A percentile compares a stretch with the other conserved stretches of the same genome.
Conservation (phyloP, 2,797 vertebrate genomes). For the Hybognathus amarus region DNA sequence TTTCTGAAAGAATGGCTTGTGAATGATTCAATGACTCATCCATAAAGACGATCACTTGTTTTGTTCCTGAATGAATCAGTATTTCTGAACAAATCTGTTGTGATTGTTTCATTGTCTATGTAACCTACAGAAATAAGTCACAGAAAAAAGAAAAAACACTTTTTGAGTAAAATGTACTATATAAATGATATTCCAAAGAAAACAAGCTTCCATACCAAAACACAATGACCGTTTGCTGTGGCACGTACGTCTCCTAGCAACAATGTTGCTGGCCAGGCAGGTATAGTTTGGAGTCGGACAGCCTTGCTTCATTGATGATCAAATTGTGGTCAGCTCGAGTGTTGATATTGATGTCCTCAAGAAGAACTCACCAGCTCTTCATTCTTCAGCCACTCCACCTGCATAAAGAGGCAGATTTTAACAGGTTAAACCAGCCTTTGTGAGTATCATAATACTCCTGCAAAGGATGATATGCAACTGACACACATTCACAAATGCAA, state of each 20-base stretch:
- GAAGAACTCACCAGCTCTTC: conserved; percentile 88
- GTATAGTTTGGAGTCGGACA: conserved; percentile 96
- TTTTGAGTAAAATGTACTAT: background rate
- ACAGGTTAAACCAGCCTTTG: conserved; percentile 6
- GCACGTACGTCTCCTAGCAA: conserved; percentile 91
- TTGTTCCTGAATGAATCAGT: conserved; percentile 3
- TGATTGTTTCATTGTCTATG: background rate
- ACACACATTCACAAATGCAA: no score
- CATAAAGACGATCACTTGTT: background rate
- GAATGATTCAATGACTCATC: background rate
- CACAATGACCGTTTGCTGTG: conserved; percentile 88
- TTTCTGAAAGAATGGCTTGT: background rate
- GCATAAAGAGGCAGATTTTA: conserved; percentile 21
- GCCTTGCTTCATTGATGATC: conserved; percentile 91
- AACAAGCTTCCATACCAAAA: conserved; percentile 81
- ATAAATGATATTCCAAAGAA: background rate
- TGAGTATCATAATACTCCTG: background rate
- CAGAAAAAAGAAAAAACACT: background rate
- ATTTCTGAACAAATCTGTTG: background rate
- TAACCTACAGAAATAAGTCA: background rate
- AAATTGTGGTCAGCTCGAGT: conserved; percentile 93
- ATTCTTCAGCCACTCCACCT: conserved; percentile 98
- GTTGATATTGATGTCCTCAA: conserved; percentile 88
- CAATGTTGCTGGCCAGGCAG: conserved; percentile 95
- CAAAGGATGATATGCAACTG: no score